phyloP scores from a whole-genome alignment of 2,113 vertebrate genomes.

The Herpailurus yagouaroundi region DNA sequence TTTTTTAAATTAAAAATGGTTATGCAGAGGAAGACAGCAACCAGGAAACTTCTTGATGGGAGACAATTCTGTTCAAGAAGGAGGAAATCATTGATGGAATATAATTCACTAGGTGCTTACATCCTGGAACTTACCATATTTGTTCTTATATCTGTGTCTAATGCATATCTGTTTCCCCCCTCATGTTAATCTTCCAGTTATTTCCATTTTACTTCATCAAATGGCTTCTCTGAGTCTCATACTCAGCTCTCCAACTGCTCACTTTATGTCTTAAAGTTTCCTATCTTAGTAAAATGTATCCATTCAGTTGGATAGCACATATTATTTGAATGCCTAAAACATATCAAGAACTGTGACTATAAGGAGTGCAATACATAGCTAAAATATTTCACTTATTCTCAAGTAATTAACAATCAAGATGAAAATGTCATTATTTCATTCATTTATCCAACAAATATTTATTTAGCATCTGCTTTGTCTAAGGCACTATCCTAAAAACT shows the following conservation, averaged over 20 bases:
- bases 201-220: neutral
- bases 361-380: neutral
- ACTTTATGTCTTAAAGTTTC: neutral
- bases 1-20: neutral
- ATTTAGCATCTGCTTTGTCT: neutral
- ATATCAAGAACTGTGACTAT: neutral
- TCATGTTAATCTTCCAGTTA: neutral
- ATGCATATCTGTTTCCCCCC: neutral
- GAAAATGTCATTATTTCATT: neutral
- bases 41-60: neutral
- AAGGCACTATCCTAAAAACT: neutral
- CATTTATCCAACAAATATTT: neutral
- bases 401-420: neutral
- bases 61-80: neutral
- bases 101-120: neutral
- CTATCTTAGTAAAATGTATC: neutral
- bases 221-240: neutral
- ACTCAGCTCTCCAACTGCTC: neutral
- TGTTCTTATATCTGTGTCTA: neutral
- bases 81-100: neutral
- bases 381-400: neutral
- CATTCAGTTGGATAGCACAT: neutral
- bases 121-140: neutral
- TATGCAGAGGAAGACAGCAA: neutral
- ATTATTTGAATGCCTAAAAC: neutral